phyloP scores from a whole-genome alignment of 2,888 invertebrate genomes.

The Drosophila demipolita region DNA sequence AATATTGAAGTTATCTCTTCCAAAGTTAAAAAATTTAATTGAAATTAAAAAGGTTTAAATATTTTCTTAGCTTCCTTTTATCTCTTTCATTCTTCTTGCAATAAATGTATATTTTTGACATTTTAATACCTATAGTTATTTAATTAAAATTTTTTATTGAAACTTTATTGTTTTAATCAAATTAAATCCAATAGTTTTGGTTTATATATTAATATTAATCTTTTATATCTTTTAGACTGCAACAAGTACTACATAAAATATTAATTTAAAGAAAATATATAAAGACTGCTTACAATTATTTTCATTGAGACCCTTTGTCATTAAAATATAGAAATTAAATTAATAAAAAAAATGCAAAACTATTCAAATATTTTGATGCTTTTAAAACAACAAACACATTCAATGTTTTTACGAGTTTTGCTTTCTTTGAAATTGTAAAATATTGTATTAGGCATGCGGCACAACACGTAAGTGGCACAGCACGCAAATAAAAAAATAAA shows the following conservation, averaged over 20 bases:
- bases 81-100: background rate
- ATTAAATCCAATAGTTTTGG: background rate
- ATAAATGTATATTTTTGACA: background rate
- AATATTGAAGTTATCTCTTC: background rate
- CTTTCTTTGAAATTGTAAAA: background rate
- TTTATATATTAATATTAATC: background rate
- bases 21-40: background rate
- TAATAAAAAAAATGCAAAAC: background rate
- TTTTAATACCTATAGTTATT: background rate
- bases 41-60: background rate
- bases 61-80: background rate
- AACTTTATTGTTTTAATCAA: background rate
- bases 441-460: background rate
- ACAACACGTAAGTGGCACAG: background rate
- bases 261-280: background rate
- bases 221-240: too few relatives aligned
- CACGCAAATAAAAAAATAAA: background rate
- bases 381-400: background rate
- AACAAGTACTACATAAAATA: too few relatives aligned
- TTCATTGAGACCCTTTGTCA: background rate
- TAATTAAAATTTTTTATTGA: background rate
- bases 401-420: background rate
- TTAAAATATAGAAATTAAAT: background rate
- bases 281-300: background rate
- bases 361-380: background rate